Base-by-base conservation (phyloP, 1,140 invertebrate genomes). In the Drosophila repletoides region DNA sequence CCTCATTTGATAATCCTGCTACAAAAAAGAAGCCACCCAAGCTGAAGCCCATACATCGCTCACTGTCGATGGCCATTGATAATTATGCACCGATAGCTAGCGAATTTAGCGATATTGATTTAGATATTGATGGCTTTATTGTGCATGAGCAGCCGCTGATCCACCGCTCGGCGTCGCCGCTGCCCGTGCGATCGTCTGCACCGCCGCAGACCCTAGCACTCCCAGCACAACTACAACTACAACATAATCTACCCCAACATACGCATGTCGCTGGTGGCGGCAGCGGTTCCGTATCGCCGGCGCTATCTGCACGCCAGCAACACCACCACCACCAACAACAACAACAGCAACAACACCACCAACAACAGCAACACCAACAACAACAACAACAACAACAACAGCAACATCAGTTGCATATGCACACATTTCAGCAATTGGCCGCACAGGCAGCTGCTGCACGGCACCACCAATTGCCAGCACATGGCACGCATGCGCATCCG, bases 11-110 rank as follows among this genome's bases (percentile, higher is more conserved):
- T 26, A 90, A 88, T 86, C 83, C 88, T 36, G 88, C 88, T 26
- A 88, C 88, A 0, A 90, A 89, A 31, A 90, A 89, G 71, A 90
- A 89, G 22, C 89, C 89, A 49, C 89, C 89, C 65, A 90, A 89
- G 88, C 77, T 90, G 67, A 90, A 87, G 74, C 68, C 87, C 67
- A 87, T 89, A 45, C 88, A 89, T 38, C 84, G 89, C 21, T 90
- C 89, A 5, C 65, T 90, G 6, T 90, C 89, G 14, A 90, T 90
- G 80, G 88, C 89, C 56, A 89, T 90, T 43, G 89, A 90, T 41
- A 90, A 90, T 36, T 90, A 90, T 76, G 81, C 84, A 19, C 88
- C 87, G 43, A 40, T 72, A 21, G 61, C 71, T 19, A 66, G 38
- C 48, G 55, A 52, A 51, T n/a, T n/a, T 55, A 31, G 17, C 58